Evolutionary conservation across 2,797 vertebrate genomes (phyloP), one percentile per base, ranked within the genome.

Genomic region (Emys orbicularis): DNA sequence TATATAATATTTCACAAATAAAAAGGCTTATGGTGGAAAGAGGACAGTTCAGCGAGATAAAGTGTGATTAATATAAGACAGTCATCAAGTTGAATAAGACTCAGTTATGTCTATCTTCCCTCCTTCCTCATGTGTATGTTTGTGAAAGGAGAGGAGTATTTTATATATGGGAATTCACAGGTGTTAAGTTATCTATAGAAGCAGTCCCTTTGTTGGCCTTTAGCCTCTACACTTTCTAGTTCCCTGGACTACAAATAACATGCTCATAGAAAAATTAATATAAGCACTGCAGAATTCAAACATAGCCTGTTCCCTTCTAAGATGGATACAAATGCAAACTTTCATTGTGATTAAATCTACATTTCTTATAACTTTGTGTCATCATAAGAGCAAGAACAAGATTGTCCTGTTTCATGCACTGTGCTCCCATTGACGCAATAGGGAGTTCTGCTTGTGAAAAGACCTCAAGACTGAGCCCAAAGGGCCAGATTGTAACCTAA

Each of bases 1-100:
- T 95, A 90, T n/a, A 4, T 49, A 27, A 0, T 84, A n/a, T 85
- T 92, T 94, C 90, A 27, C 86, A 93, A 93, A 93, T 54, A 90
- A 87, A 93, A 86, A 85, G 27, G 90, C 83, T 90, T 82, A 34
- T 57, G 57, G 85, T 95, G 88, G 47, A 59, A 56, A n/a, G 61
- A 18, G 61, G 81, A 84, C 3, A 80, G n/a, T 59, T 94, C 44
- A 91, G 85, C 50, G 89, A 18, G 31, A 8, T 12, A 16, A 84
- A 79, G 61, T 81, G 23, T 21, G 72, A 85, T 2, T 89, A 77
- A 83, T 79, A 74, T n/a, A 49, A 5, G 1, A 86, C 15, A 88
- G 6, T 7, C 18, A 3, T 3, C 56, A 57, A 57, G 57, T 19
- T 59, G 52, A 81, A 13, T 1, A 0, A 56, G 65, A 1, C 41